Percentiles rank a stretch among this genome's conserved stretches.
phyloP scores from a whole-genome alignment of 2,797 vertebrate genomes.

The Ambastaia sidthimunki region DNA sequence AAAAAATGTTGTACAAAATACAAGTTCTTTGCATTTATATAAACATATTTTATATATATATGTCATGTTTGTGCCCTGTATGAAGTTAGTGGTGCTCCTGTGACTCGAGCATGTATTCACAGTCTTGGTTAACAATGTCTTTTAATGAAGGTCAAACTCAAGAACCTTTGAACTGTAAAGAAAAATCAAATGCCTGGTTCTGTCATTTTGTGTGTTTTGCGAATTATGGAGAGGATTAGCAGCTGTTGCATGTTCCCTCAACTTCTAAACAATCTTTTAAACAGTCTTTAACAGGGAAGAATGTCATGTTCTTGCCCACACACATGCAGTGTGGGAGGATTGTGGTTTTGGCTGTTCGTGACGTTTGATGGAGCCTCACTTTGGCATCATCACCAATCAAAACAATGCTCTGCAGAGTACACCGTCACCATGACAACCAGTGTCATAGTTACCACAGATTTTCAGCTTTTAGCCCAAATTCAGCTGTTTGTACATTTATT shows the following conservation, averaged over 20 bases:
- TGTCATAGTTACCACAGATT: conserved; percentile 48
- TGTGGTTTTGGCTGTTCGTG: conserved; percentile 49
- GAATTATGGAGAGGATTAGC: conserved; percentile 20
- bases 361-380: conserved; percentile 47
- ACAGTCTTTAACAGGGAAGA: conserved; percentile 35
- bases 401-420: conserved; percentile 50
- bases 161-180: not conserved
- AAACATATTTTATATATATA: no score
- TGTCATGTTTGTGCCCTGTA: not conserved
- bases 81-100: not conserved
- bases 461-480: conserved; percentile 45
- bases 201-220: conserved; percentile 19
- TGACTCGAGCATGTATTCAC: not conserved
- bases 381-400: conserved; percentile 53
- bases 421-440: conserved; percentile 44
- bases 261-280: conserved; percentile 35
- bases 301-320: conserved; percentile 49
- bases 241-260: conserved; percentile 28
- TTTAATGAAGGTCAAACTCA: not conserved
- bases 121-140: not conserved
- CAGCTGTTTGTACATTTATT: conserved; percentile 33
- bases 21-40: no score
- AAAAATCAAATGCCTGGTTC: conserved; percentile 2
- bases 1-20: no score
- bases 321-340: conserved; percentile 48